These are phyloP conservation scores for Polypterus bichir DNA, from an alignment of 2,113 vertebrate genomes.

Conservation along the genomic window DNA sequence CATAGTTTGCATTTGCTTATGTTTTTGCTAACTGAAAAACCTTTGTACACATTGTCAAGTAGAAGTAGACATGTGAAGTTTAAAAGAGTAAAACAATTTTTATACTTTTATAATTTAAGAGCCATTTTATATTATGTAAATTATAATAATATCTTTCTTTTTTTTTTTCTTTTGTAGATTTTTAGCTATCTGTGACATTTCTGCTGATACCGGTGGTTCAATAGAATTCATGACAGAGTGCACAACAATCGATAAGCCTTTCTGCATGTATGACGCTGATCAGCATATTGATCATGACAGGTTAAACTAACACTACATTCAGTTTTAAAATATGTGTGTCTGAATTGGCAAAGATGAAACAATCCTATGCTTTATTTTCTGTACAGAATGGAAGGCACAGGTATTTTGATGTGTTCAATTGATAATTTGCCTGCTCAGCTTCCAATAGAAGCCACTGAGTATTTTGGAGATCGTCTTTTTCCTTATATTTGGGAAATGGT, in stretches of 20 bases:
- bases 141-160: too few species aligned
- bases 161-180: conserved; percentile 48
- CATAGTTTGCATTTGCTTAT: too few species aligned
- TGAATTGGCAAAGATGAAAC: neutral
- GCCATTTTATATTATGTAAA: too few species aligned
- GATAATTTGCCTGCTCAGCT: conserved; percentile 94
- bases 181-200: conserved; percentile 93
- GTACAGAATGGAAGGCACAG: conserved; percentile 77
- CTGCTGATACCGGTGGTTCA: conserved; percentile 84
- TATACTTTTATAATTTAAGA: too few species aligned
- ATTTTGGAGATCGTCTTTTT: conserved; percentile 87
- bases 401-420: conserved; percentile 96
- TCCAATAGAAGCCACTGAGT: conserved; percentile 89
- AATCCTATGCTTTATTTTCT: conserved; percentile 6
- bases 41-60: too few species aligned
- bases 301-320: conserved; percentile 39
- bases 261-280: conserved; percentile 92
- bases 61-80: too few species aligned
- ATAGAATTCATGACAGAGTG: conserved; percentile 95
- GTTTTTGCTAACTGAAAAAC: too few species aligned
- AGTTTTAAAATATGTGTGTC: neutral
- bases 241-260: conserved; percentile 88
- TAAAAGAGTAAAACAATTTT: too few species aligned
- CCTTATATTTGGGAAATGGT: conserved; percentile 97
- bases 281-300: conserved; percentile 87